Evolutionary conservation across 2,797 vertebrate genomes (phyloP).

Genomic region (Caiman crocodilus): DNA sequence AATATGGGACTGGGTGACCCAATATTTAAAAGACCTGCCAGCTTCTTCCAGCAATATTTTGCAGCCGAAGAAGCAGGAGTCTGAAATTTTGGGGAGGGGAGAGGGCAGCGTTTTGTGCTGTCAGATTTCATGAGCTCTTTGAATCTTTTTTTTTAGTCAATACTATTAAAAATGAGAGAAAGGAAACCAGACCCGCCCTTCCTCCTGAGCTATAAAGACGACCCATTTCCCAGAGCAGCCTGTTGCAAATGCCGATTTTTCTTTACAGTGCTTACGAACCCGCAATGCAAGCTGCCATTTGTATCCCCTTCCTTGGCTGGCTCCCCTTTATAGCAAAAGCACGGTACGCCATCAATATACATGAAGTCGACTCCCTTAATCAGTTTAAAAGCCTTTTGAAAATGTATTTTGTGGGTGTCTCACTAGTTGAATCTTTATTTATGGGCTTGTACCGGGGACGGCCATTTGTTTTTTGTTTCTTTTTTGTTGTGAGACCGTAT

Average conservation of each 20-base stretch:
- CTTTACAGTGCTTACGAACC: constrained; percentile 18
- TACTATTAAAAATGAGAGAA: constrained; percentile 31
- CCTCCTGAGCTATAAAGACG: constrained; percentile 25
- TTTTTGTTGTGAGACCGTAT: constrained; percentile 53
- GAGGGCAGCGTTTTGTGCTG: background rate
- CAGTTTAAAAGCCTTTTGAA: constrained; percentile 75
- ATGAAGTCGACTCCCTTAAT: constrained; percentile 69
- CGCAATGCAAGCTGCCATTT: background rate
- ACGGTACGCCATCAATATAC: constrained; percentile 54
- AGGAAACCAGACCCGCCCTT: constrained; percentile 32
- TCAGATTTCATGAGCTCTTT: constrained; percentile 8
- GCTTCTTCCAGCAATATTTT: background rate
- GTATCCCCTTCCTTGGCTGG: background rate
- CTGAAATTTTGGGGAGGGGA: background rate
- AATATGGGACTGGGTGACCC: background rate
- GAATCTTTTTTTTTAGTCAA: constrained; percentile 45
- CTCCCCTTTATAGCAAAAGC: constrained; percentile 19
- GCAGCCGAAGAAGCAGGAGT: background rate
- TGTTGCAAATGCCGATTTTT: constrained; percentile 1
- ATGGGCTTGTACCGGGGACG: constrained; percentile 54
- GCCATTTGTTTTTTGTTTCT: constrained; percentile 55
- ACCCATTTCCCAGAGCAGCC: constrained; percentile 23
- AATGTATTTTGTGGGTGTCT: constrained; percentile 69
- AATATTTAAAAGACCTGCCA: background rate
- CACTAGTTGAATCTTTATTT: constrained; percentile 70